A percentile compares a stretch with the other conserved stretches of the same genome.
Evolutionary conservation across 2,888 invertebrate genomes (phyloP).

Genomic region (Automeris io): DNA sequence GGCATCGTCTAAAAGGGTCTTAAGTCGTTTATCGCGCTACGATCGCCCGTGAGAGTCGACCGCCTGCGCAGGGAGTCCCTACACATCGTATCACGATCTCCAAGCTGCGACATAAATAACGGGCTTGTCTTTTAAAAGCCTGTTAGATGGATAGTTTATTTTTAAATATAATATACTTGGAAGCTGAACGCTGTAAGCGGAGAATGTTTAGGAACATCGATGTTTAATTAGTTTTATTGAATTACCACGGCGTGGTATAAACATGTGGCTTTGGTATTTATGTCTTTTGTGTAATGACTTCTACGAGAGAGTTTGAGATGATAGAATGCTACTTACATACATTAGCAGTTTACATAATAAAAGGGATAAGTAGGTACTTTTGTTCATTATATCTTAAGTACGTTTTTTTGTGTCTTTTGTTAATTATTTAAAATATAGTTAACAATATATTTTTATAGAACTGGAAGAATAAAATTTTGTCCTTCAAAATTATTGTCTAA

Average conservation of each 20-base stretch:
- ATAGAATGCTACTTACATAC: neutral
- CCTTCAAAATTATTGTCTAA: too few species aligned
- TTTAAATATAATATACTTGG: constrained; percentile 8
- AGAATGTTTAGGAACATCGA: constrained; percentile 4
- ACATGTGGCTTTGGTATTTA: neutral
- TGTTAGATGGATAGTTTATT: constrained; percentile 20
- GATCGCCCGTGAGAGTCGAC: constrained; percentile 34
- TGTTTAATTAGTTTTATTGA: constrained; percentile 4
- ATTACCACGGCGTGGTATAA: constrained; percentile 2
- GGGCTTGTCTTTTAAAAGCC: constrained; percentile 25
- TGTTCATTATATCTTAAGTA: too few species aligned
- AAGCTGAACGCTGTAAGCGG: constrained; percentile 1
- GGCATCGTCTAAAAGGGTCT: too few species aligned
- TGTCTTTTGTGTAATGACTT: neutral
- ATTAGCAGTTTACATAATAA: too few species aligned
- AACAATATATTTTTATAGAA: too few species aligned
- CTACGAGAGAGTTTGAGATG: neutral
- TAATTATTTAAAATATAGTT: too few species aligned
- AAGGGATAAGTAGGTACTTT: neutral
- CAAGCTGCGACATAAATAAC: constrained; percentile 39
- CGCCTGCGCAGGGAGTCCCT: constrained; percentile 42
- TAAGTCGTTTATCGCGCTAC: constrained; percentile 36
- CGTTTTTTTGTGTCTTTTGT: too few species aligned
- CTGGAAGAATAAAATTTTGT: too few species aligned
- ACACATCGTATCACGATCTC: constrained; percentile 37